Evolutionary conservation across 2,113 vertebrate genomes (phyloP), one percentile per base, ranked within the genome.

Genomic region (Macroglossus sobrinus): DNA sequence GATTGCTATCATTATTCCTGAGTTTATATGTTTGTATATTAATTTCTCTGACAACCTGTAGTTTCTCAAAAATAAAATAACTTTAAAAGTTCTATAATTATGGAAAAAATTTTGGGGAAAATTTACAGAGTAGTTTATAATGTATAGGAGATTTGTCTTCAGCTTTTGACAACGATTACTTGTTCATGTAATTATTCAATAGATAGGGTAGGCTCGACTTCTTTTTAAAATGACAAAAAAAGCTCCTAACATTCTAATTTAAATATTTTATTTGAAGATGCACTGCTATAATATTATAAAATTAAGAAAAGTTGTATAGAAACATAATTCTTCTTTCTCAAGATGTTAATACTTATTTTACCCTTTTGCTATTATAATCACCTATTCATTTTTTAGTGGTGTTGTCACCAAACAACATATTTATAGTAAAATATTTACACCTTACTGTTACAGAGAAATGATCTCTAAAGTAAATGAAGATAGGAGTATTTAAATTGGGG

Each of bases 1-100:
- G 43, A 55, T 61, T 81, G 59, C 8, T 90, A 45, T 69, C 69
- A 53, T 64, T 75, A 45, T 85, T 85, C 6, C 53, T 61, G n/a
- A 89, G 71, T 59, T 59, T 93, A 61, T 45, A 50, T 5, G 45
- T 26, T 35, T 92, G 8, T 47, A 19, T 84, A 38, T 75, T 87
- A 89, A 79, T n/a, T 79, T 79, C 64, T 72, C n/a, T 91, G 66
- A 53, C 21, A 61, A 66, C 11, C 21, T 76, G 4, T 61, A 24
- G 2, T 64, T 35, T 95, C 64, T 68, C 24, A 45, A 91, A 89
- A 96, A 45, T 75, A 91, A 94, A 92, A 84, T 61, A 90, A 81
- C 26, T 50, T 79, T 1, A 55, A 63, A 87, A 43, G 4, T 85
- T 81, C 79, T 26, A 72, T 35, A 66, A 55, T 14, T 71, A 19